Percentiles rank a stretch among this genome's conserved stretches.
Conservation (phyloP, 2,888 invertebrate genomes). For the Mayetiola destructor region DNA sequence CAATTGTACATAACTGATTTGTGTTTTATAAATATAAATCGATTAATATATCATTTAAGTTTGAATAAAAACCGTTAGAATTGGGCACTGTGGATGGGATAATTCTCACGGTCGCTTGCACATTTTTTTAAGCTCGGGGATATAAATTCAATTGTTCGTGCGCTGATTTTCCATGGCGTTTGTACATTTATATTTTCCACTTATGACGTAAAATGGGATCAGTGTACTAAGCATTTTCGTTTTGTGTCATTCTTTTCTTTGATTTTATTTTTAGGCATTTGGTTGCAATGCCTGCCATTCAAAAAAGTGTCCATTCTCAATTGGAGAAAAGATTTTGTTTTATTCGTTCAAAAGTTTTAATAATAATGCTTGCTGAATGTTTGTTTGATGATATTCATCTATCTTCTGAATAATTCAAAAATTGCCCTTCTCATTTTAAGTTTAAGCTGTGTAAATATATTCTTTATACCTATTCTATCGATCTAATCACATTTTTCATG, state of each 20-base stretch:
- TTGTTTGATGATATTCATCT: background rate
- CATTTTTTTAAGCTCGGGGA: slow-evolving; percentile 22
- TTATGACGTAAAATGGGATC: background rate
- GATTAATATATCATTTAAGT: background rate
- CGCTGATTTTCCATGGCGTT: background rate
- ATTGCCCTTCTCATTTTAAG: too few relatives aligned
- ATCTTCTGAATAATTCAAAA: background rate
- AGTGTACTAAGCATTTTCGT: background rate
- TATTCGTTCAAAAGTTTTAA: too few relatives aligned
- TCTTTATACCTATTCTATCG: background rate
- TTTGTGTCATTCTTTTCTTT: background rate
- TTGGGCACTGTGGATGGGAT: slow-evolving; percentile 66
- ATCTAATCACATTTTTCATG: too few relatives aligned
- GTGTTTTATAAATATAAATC: background rate
- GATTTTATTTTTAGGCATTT: background rate
- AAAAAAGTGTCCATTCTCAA: too few relatives aligned
- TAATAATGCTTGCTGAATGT: too few relatives aligned
- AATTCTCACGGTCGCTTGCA: slow-evolving; percentile 47
- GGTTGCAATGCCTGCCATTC: too few relatives aligned
- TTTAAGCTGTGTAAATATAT: too few relatives aligned
- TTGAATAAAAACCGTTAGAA: slow-evolving; percentile 36
- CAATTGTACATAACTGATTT: slow-evolving; percentile 12
- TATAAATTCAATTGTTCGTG: background rate
- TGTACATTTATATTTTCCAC: background rate
- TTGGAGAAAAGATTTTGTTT: too few relatives aligned